These are phyloP conservation scores for Hormiphora californensis DNA, from an alignment of 37 sponge, comb jelly and placozoan species.

Conservation along the genomic window DNA sequence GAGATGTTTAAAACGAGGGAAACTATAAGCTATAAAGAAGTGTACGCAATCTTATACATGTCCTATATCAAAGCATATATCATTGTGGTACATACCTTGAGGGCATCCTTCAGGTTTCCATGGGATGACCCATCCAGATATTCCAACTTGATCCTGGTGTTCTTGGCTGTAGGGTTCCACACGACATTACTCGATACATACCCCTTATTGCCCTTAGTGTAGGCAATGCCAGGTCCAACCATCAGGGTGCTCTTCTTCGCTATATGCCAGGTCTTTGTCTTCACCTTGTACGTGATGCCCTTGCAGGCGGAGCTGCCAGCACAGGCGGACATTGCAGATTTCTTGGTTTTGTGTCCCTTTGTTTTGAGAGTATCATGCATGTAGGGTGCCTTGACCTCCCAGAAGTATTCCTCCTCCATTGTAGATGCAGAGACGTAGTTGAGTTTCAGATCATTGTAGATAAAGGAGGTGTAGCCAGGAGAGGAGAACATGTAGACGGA, in stretches of 20 bases:
- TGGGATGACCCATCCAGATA: background rate
- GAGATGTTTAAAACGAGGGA: too few species aligned
- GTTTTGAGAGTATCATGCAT: background rate
- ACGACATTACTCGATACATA: background rate
- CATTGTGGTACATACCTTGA: too few species aligned
- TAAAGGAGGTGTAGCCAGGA: background rate
- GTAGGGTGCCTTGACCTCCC: background rate
- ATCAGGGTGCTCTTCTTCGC: background rate
- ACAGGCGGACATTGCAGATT: background rate
- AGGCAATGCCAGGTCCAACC: background rate
- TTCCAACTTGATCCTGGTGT: background rate
- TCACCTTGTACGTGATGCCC: background rate
- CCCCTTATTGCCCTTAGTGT: background rate
- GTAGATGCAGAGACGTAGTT: constrained; percentile 3
- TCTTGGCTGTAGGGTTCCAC: background rate
- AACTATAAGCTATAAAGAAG: too few species aligned
- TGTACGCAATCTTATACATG: too few species aligned
- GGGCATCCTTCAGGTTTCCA: background rate
- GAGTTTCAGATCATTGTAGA: background rate
- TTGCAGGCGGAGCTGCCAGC: background rate
- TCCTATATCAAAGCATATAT: too few species aligned
- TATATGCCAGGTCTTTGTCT: background rate
- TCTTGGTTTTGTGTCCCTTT: background rate
- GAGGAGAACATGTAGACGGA: background rate
- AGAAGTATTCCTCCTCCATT: background rate